Conservation (phyloP, 2,888 invertebrate genomes). For the Embidobia sp. region DNA sequence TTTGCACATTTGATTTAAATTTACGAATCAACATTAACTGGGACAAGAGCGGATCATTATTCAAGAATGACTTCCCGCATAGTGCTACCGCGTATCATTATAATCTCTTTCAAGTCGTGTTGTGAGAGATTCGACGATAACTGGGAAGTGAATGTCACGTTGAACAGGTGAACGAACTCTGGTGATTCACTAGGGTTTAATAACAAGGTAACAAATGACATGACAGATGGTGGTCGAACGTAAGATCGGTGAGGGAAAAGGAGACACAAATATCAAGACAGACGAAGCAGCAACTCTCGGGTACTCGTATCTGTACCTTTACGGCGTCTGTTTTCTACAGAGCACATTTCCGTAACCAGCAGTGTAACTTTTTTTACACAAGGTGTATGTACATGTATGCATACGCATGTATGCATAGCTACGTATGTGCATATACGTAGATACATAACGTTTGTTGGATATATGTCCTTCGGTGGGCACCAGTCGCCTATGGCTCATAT, state of each 20-base stretch:
- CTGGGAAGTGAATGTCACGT: neutral
- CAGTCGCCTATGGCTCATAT: constrained; percentile 6
- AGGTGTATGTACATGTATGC: constrained; percentile 19
- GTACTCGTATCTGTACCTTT: constrained; percentile 69
- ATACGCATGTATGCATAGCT: no score
- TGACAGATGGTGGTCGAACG: constrained; percentile 20
- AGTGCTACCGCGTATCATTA: constrained; percentile 1
- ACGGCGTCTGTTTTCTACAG: constrained; percentile 31
- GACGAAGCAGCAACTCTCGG: constrained; percentile 54
- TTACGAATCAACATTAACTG: no score
- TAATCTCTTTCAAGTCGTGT: constrained; percentile 44
- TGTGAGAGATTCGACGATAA: constrained; percentile 28
- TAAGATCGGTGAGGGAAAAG: constrained; percentile 6
- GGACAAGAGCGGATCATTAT: constrained; percentile 38
- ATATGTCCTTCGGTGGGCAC: constrained; percentile 21
- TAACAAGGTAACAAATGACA: constrained; percentile 19
- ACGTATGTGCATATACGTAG: no score
- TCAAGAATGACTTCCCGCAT: constrained; percentile 51
- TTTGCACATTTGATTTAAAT: neutral
- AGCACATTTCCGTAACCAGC: constrained; percentile 27
- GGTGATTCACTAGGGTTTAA: constrained; percentile 3
- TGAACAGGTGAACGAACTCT: neutral
- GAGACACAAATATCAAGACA: constrained; percentile 24
- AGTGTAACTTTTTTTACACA: constrained; percentile 25
- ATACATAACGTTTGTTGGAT: constrained; percentile 28